Percentiles rank a stretch among this genome's conserved stretches.
Evolutionary conservation across 2,113 vertebrate species (phyloP).

Genomic region (Salvelinus sp.): DNA sequence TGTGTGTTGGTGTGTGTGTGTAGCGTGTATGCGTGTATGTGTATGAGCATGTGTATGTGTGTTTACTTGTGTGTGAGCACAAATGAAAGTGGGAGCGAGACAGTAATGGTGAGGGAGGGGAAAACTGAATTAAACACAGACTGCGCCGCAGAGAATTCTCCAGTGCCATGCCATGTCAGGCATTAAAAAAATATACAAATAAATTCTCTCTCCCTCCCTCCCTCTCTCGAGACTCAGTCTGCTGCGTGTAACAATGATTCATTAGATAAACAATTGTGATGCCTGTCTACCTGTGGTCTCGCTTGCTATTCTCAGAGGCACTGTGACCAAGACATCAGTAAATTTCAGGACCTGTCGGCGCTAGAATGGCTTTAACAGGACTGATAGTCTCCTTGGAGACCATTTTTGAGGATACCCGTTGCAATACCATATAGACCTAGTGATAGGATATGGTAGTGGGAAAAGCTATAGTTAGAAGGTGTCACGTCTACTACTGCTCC

Average conservation of each 20-base stretch:
- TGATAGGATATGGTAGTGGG: no score
- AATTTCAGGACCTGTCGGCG: conserved; percentile 15
- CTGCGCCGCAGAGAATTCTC: conserved; percentile 12
- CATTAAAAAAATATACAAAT: conserved; percentile 27
- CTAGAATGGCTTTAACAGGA: conserved; percentile 8
- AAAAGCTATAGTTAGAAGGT: neutral
- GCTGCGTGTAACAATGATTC: conserved; percentile 39
- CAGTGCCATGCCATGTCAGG: conserved; percentile 17
- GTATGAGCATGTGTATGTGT: neutral
- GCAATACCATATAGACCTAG: neutral
- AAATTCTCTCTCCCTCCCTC: conserved; percentile 17
- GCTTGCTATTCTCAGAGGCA: conserved; percentile 14
- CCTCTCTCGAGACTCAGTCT: conserved; percentile 22
- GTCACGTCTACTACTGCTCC: no score
- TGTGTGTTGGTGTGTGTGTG: no score
- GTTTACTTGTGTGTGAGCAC: neutral
- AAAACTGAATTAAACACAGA: conserved; percentile 46
- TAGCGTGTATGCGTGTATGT: neutral
- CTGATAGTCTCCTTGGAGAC: neutral
- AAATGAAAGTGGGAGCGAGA: neutral
- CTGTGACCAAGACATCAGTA: conserved; percentile 19
- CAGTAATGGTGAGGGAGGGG: conserved; percentile 1
- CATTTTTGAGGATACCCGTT: neutral
- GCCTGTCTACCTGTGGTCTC: conserved; percentile 23
- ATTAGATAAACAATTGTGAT: conserved; percentile 46